A percentile compares a stretch with the other conserved stretches of the same genome.
Evolutionary conservation across 92 coral and sea anemone genomes (phyloP).

Genomic region (Phenganax stokvisi): DNA sequence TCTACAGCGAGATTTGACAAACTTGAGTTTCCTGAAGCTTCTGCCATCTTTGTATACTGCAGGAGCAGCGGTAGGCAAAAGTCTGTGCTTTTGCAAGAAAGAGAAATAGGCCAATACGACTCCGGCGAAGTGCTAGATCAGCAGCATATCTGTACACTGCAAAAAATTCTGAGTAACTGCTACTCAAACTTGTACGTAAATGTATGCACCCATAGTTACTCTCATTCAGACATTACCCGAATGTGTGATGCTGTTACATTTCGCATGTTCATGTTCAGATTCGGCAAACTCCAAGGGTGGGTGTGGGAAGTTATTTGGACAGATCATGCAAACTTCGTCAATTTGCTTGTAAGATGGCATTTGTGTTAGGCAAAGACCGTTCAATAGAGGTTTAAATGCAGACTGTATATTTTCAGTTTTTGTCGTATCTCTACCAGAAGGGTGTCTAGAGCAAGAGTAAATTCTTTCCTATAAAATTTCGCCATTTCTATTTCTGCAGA

Average conservation of each 20-base stretch:
- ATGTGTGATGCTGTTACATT: background rate
- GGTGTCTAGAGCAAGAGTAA: background rate
- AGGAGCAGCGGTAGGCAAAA: constrained; percentile 14
- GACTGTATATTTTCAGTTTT: background rate
- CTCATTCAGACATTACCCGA: too few species aligned
- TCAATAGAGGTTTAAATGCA: constrained; percentile 13
- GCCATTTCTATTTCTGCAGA: background rate
- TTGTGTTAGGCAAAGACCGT: constrained; percentile 16
- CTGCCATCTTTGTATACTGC: constrained; percentile 9
- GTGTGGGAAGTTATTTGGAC: constrained; percentile 3
- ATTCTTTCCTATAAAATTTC: constrained; percentile 3
- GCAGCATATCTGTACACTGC: constrained; percentile 12
- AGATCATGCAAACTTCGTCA: background rate
- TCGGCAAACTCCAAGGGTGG: background rate
- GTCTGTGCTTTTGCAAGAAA: constrained; percentile 5
- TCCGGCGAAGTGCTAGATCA: constrained; percentile 10
- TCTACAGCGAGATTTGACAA: constrained; percentile 10
- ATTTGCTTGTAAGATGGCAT: background rate
- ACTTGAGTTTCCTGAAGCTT: constrained; percentile 21
- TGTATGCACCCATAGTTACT: too few species aligned
- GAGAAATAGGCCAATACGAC: constrained; percentile 18
- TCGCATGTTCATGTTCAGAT: background rate
- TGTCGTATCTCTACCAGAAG: background rate
- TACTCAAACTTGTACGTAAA: too few species aligned
- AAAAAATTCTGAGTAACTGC: too few species aligned